Conservation (phyloP, 2,888 invertebrate species). For the Yponomeuta plumbellus region DNA sequence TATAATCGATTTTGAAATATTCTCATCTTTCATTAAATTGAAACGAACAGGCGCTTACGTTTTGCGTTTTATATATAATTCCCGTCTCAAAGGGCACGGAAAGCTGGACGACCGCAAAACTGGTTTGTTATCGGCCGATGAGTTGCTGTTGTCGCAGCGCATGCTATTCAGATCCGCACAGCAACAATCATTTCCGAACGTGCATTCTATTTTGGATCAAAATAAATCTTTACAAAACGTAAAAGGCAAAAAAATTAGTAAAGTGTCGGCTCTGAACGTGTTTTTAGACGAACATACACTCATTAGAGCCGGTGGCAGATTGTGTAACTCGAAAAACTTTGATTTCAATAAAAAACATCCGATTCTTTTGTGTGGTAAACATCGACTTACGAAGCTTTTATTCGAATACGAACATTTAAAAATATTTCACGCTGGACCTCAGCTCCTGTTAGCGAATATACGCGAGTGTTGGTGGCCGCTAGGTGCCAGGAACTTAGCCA, state of each 20-base stretch:
- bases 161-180: not conserved
- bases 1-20: not conserved
- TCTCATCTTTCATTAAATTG: not conserved
- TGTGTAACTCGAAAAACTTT: not conserved
- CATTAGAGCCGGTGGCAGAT: not conserved
- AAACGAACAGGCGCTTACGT: not conserved
- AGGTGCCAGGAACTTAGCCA: slow-evolving; percentile 3
- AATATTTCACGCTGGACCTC: slow-evolving; percentile 12
- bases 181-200: slow-evolving; percentile 9
- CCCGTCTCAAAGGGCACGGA: not conserved
- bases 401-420: not conserved
- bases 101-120: not conserved
- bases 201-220: not conserved
- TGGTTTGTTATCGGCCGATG: not conserved
- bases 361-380: slow-evolving; percentile 10
- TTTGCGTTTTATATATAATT: not conserved
- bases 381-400: not conserved
- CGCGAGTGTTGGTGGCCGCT: slow-evolving; percentile 11
- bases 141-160: not conserved
- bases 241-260: not conserved
- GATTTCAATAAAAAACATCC: slow-evolving; percentile 13
- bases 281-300: slow-evolving; percentile 5
- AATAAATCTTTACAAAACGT: not conserved
- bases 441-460: not conserved
- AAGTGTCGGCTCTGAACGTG: slow-evolving; percentile 12